These are phyloP conservation scores for Pollicipes pollicipes DNA, from an alignment of 1,140 invertebrate species.

Conservation along the genomic window DNA sequence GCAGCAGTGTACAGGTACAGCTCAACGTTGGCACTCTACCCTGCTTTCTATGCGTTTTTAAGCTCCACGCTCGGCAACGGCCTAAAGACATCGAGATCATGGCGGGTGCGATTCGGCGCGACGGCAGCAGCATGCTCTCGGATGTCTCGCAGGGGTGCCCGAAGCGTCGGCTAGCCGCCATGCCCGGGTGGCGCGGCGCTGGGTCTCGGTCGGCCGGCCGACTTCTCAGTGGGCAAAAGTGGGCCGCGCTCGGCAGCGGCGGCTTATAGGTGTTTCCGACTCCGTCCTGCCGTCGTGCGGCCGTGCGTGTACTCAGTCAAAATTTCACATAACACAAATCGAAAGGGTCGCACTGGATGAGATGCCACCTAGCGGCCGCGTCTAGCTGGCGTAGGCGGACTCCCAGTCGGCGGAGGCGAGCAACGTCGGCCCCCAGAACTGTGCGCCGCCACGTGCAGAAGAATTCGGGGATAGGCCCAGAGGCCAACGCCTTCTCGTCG, in stretches of 20 bases:
- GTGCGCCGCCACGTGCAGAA: neutral
- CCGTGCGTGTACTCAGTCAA: too few relatives aligned
- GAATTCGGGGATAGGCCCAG: neutral
- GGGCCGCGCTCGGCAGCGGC: neutral
- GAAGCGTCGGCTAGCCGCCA: too few relatives aligned
- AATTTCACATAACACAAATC: neutral
- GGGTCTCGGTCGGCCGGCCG: too few relatives aligned
- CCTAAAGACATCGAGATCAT: too few relatives aligned
- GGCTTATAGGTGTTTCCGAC: neutral
- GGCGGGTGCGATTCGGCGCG: too few relatives aligned
- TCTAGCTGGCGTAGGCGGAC: constrained; percentile 5
- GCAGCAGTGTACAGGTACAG: too few relatives aligned
- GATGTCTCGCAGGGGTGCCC: too few relatives aligned
- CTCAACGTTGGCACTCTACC: too few relatives aligned
- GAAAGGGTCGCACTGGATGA: neutral
- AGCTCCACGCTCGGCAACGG: too few relatives aligned
- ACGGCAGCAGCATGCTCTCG: too few relatives aligned
- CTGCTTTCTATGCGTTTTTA: too few relatives aligned
- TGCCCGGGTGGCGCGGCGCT: too few relatives aligned
- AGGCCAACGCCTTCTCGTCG: constrained; percentile 1
- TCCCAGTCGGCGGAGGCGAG: neutral
- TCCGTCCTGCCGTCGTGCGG: neutral
- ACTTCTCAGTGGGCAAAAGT: neutral
- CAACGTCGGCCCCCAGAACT: neutral
- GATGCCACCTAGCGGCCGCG: neutral